These are phyloP conservation scores for Drosophila cognata DNA, from an alignment of 2,888 invertebrate genomes.

Conservation along the genomic window DNA sequence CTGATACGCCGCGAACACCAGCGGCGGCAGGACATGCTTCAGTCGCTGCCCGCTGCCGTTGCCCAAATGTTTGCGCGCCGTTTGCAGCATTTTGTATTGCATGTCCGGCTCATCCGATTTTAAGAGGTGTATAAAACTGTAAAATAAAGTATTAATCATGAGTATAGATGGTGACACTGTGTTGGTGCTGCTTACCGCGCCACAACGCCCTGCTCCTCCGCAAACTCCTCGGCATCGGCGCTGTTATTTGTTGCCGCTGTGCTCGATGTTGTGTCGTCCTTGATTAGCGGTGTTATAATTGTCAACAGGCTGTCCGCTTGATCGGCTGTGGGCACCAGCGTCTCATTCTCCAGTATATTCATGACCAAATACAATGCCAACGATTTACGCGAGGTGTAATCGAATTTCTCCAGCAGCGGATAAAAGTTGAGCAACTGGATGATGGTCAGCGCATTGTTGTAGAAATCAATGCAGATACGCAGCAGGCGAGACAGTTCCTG, in stretches of 20 bases:
- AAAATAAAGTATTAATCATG: background rate
- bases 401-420: slow-evolving; percentile 93
- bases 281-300: slow-evolving; percentile 93
- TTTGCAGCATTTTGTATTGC: slow-evolving; percentile 95
- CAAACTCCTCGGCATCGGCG: slow-evolving; percentile 96
- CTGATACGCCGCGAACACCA: slow-evolving; percentile 96
- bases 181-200: slow-evolving; percentile 86
- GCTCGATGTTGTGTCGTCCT: slow-evolving; percentile 91
- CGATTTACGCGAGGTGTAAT: slow-evolving; percentile 93
- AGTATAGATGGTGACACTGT: background rate
- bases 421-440: slow-evolving; percentile 95
- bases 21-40: slow-evolving; percentile 95
- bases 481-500: slow-evolving; percentile 96
- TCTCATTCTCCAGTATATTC: slow-evolving; percentile 96
- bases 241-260: slow-evolving; percentile 74
- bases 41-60: slow-evolving; percentile 95
- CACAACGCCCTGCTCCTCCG: slow-evolving; percentile 97
- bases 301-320: slow-evolving; percentile 92
- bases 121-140: slow-evolving; percentile 92
- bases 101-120: slow-evolving; percentile 92
- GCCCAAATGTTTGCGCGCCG: slow-evolving; percentile 94
- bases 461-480: slow-evolving; percentile 97
- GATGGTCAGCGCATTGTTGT: slow-evolving; percentile 95
- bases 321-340: slow-evolving; percentile 93
- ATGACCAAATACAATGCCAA: slow-evolving; percentile 95